Percentiles rank a stretch among this genome's conserved stretches.
These are phyloP conservation scores for Nixonia krombeini DNA, from an alignment of 1,140 invertebrate species.

Conservation along the genomic window DNA sequence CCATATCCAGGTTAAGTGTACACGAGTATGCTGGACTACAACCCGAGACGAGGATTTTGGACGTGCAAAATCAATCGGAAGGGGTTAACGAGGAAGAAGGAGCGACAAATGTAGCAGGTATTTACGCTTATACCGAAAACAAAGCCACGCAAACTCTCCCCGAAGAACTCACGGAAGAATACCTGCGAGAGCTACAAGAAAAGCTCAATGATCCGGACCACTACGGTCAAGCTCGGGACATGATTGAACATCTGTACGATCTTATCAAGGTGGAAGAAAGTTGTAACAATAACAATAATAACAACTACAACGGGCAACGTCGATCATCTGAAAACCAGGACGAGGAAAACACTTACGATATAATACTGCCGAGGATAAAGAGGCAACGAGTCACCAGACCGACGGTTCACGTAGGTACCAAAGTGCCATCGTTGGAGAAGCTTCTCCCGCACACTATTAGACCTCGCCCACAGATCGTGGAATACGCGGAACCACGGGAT, in stretches of 20 bases:
- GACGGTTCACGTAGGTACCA: slow-evolving; percentile 75
- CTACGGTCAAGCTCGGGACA: slow-evolving; percentile 81
- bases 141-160: slow-evolving; percentile 81
- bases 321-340: slow-evolving; percentile 57
- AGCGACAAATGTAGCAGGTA: slow-evolving; percentile 56
- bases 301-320: slow-evolving; percentile 61
- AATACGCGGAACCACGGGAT: slow-evolving; percentile 73
- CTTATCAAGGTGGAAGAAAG: slow-evolving; percentile 82
- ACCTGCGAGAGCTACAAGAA: slow-evolving; percentile 78
- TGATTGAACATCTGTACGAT: slow-evolving; percentile 85
- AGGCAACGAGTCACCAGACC: slow-evolving; percentile 64
- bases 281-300: slow-evolving; percentile 76
- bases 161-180: slow-evolving; percentile 81
- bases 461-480: slow-evolving; percentile 63
- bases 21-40: slow-evolving; percentile 77
- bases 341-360: slow-evolving; percentile 79
- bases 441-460: slow-evolving; percentile 67
- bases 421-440: slow-evolving; percentile 76
- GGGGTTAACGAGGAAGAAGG: slow-evolving; percentile 51
- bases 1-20: slow-evolving; percentile 76
- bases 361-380: slow-evolving; percentile 71
- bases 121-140: slow-evolving; percentile 74
- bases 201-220: slow-evolving; percentile 81
- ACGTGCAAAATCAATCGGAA: slow-evolving; percentile 55
- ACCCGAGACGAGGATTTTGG: slow-evolving; percentile 63